phyloP scores from a whole-genome alignment of 2,797 vertebrate species.

The Octomys mimax region DNA sequence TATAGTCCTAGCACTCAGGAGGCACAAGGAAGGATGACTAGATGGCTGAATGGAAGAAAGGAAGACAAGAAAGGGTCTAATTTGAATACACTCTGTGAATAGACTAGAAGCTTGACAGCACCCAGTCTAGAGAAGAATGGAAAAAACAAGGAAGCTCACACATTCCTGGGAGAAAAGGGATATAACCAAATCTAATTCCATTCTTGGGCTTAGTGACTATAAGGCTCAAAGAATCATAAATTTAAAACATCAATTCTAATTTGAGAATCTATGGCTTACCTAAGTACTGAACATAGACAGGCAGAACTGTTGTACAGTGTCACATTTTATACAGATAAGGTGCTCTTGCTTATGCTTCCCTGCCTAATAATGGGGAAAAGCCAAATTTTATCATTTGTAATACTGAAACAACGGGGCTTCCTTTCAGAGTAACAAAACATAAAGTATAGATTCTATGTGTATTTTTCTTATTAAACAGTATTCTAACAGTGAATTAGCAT shows the following conservation, averaged over 20 bases:
- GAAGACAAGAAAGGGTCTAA: not conserved
- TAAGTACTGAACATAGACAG: not conserved
- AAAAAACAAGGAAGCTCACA: not conserved
- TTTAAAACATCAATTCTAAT: slow-evolving; percentile 34
- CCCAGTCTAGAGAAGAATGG: slow-evolving; percentile 40
- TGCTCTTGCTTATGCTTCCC: not conserved
- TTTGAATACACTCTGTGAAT: not conserved
- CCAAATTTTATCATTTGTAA: slow-evolving; percentile 53
- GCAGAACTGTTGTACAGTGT: not conserved
- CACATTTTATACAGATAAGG: slow-evolving; percentile 23
- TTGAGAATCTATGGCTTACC: slow-evolving; percentile 10
- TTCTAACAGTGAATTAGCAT: slow-evolving; percentile 45
- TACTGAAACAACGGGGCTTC: slow-evolving; percentile 13
- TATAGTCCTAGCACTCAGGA: not conserved
- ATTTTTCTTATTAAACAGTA: slow-evolving; percentile 57
- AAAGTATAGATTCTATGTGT: not conserved
- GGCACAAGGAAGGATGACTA: not conserved
- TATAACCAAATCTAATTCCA: slow-evolving; percentile 2
- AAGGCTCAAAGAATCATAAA: slow-evolving; percentile 22
- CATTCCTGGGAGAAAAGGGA: slow-evolving; percentile 57
- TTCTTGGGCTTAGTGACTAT: slow-evolving; percentile 38
- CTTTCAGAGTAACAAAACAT: slow-evolving; percentile 56
- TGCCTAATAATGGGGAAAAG: slow-evolving; percentile 21
- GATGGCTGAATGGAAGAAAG: too few relatives aligned
- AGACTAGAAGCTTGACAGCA: slow-evolving; percentile 22